Evolutionary conservation across 2,888 invertebrate genomes (phyloP).

Genomic region (Adelognathus sp.): DNA sequence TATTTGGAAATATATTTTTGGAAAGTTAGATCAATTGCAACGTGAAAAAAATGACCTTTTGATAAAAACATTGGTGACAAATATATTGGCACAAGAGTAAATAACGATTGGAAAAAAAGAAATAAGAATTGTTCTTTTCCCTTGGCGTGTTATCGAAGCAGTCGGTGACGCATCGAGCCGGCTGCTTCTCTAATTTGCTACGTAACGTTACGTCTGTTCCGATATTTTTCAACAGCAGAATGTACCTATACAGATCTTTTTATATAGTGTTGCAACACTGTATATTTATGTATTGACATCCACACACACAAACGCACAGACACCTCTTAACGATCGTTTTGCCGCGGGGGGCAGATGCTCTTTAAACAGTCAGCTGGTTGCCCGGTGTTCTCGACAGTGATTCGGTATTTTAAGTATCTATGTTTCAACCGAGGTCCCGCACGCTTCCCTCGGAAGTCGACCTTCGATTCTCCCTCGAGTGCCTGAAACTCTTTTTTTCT

Average conservation of each 20-base stretch:
- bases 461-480: not conserved
- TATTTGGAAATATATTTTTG: too few relatives aligned
- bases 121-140: not conserved
- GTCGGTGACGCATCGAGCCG: conserved; percentile 57
- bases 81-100: too few relatives aligned
- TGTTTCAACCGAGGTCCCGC: not conserved
- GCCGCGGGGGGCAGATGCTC: conserved; percentile 75
- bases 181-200: conserved; percentile 56
- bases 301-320: not conserved
- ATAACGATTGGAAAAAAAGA: too few relatives aligned
- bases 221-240: not conserved
- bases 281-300: too few relatives aligned
- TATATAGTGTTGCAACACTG: conserved; percentile 1
- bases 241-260: not conserved
- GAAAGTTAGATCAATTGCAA: too few relatives aligned
- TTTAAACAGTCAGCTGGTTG: conserved; percentile 74
- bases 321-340: conserved; percentile 36
- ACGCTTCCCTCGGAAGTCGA: conserved; percentile 3
- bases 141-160: conserved; percentile 13
- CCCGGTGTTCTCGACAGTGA: conserved; percentile 70
- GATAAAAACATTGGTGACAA: too few relatives aligned
- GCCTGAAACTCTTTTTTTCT: conserved; percentile 14
- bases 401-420: conserved; percentile 63
- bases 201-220: conserved; percentile 57
- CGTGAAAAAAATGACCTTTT: too few relatives aligned